These are phyloP conservation scores for Plutella xylostella DNA, from an alignment of 2,888 invertebrate species.

Conservation along the genomic window DNA sequence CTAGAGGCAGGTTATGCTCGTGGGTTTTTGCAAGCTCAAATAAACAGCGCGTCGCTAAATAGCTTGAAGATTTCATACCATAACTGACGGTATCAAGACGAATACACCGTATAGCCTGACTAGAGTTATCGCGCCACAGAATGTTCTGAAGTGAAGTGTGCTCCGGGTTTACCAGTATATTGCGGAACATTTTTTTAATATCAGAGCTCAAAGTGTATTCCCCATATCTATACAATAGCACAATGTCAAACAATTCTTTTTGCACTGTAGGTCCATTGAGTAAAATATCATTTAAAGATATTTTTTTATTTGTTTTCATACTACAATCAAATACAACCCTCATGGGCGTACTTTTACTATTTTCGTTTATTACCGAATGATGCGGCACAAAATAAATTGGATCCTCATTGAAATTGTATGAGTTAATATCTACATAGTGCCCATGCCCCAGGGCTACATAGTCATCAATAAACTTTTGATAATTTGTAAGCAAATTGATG, in stretches of 20 bases:
- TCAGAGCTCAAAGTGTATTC: conserved; percentile 13
- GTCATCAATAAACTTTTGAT: conserved; percentile 12
- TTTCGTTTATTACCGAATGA: conserved; percentile 10
- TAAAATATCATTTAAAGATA: conserved; percentile 11
- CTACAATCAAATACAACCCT: conserved; percentile 9
- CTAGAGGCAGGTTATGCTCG: conserved; percentile 6
- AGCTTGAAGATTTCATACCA: background rate
- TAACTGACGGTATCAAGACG: background rate
- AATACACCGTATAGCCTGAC: background rate
- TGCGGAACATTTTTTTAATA: conserved; percentile 19
- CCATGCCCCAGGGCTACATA: conserved; percentile 12
- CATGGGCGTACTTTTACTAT: conserved; percentile 3
- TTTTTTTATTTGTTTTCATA: conserved; percentile 8
- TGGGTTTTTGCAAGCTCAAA: background rate
- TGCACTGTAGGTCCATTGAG: conserved; percentile 14
- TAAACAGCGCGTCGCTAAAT: conserved; percentile 1
- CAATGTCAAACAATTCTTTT: conserved; percentile 16
- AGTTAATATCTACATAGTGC: conserved; percentile 5
- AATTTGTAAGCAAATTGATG: conserved; percentile 4
- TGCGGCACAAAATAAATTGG: conserved; percentile 11
- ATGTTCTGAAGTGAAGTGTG: conserved; percentile 7
- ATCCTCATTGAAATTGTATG: conserved; percentile 7
- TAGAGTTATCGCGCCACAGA: background rate
- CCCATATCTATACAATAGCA: conserved; percentile 14
- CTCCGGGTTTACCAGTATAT: conserved; percentile 5